Evolutionary conservation across 2,113 vertebrate species (phyloP).

Genomic region (Clinocottus analis): DNA sequence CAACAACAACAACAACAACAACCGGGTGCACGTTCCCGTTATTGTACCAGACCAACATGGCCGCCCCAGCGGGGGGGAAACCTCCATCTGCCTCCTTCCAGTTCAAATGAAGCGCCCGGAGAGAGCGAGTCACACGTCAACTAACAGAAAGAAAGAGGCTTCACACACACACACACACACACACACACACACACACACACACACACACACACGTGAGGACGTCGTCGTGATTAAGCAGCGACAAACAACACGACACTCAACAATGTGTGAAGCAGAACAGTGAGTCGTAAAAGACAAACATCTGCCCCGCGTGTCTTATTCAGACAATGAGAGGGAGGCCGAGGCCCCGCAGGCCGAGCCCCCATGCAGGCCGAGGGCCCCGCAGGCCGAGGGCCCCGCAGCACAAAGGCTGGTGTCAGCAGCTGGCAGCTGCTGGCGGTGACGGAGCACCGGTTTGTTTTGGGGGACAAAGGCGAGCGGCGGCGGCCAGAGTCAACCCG

Average conservation of each 20-base stretch:
- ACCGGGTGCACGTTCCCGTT: constrained; percentile 2
- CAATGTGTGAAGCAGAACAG: too few species aligned
- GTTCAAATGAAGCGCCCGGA: background rate
- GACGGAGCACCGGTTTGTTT: constrained; percentile 69
- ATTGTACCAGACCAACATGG: background rate
- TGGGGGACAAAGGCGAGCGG: constrained; percentile 77
- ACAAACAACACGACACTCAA: too few species aligned
- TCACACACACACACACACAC: too few species aligned
- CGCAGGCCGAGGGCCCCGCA: constrained; percentile 11
- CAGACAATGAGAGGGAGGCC: constrained; percentile 49
- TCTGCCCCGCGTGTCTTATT: constrained; percentile 61
- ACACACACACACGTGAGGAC: too few species aligned
- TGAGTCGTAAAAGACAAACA: constrained; percentile 49
- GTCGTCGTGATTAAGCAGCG: too few species aligned
- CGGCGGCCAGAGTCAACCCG: constrained; percentile 60
- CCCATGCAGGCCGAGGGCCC: too few species aligned
- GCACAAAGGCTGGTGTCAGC: constrained; percentile 72
- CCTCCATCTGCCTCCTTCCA: constrained; percentile 44
- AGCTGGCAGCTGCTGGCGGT: constrained; percentile 75
- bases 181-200: background rate
- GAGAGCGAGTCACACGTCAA: background rate
- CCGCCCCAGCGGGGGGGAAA: constrained; percentile 30
- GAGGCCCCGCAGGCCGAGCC: constrained; percentile 20
- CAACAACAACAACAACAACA: background rate
- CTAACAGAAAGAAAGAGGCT: too few species aligned